phyloP scores from a whole-genome alignment of 2,888 invertebrate species.

The Carpatolechia fugitivella region DNA sequence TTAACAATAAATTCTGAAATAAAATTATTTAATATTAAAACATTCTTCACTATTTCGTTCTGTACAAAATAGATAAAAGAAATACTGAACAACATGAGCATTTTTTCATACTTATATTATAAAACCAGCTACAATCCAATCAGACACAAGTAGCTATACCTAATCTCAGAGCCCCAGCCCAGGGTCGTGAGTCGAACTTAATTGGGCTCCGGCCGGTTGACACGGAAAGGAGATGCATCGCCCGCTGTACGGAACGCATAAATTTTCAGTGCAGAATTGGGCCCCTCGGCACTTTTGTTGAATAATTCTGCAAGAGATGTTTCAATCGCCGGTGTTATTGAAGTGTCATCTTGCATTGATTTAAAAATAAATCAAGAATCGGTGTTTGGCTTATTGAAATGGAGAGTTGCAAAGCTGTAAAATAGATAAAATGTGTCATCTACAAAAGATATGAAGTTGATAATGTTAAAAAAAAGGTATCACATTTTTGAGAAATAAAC shows the following conservation, averaged over 20 bases:
- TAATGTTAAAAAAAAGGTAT: too few relatives aligned
- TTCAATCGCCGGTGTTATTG: constrained; percentile 26
- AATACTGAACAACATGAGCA: too few relatives aligned
- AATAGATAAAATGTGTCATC: too few relatives aligned
- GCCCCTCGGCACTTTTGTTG: constrained; percentile 58
- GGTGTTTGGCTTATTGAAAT: constrained; percentile 4
- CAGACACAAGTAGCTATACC: constrained; percentile 29
- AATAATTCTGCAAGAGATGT: constrained; percentile 40
- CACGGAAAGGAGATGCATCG: constrained; percentile 77
- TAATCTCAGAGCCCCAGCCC: constrained; percentile 37
- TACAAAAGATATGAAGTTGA: too few relatives aligned
- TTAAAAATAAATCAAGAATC: constrained; percentile 27
- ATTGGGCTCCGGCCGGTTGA: constrained; percentile 75
- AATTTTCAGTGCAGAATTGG: constrained; percentile 62
- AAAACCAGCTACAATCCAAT: too few relatives aligned
- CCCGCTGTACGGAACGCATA: constrained; percentile 69
- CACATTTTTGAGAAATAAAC: too few relatives aligned
- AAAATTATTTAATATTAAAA: too few relatives aligned
- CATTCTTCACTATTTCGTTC: too few relatives aligned
- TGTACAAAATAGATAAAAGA: too few relatives aligned
- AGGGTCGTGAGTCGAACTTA: constrained; percentile 78
- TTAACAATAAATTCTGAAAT: too few relatives aligned
- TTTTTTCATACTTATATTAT: not conserved
- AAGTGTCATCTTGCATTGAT: constrained; percentile 14
- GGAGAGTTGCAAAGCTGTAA: too few relatives aligned